A percentile compares a stretch with the other conserved stretches of the same genome.
These are phyloP conservation scores for Sycophila texana DNA, from an alignment of 2,888 invertebrate genomes.

Conservation along the genomic window DNA sequence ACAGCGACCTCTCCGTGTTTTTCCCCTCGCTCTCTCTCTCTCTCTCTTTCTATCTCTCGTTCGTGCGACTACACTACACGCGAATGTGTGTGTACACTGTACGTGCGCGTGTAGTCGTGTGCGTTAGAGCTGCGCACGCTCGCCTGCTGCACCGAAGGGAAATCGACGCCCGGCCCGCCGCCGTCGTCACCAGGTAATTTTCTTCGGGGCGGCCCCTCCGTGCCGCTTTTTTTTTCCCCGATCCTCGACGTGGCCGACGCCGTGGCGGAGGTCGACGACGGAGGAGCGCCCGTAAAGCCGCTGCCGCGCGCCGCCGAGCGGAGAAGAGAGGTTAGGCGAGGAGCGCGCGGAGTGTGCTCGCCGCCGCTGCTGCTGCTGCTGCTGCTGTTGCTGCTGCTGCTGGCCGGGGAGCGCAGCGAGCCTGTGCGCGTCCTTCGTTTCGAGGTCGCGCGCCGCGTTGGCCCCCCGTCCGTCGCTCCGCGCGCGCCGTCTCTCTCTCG, in stretches of 20 bases:
- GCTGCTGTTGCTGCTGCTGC: neutral
- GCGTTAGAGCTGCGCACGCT: neutral
- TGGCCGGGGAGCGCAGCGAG: neutral
- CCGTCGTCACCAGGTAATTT: slow-evolving; percentile 2
- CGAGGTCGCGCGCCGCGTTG: slow-evolving; percentile 26
- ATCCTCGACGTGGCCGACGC: slow-evolving; percentile 3
- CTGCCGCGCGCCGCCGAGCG: neutral
- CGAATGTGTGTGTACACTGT: slow-evolving; percentile 31
- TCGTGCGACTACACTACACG: neutral
- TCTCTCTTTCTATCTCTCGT: neutral
- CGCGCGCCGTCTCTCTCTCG: no score
- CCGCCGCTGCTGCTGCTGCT: neutral
- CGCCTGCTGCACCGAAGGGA: no score
- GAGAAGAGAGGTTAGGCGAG: neutral
- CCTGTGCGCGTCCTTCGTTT: slow-evolving; percentile 34
- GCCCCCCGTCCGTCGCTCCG: no score
- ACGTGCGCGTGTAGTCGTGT: neutral
- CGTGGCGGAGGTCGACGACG: neutral
- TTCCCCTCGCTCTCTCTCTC: slow-evolving; percentile 2
- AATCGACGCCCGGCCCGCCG: neutral
- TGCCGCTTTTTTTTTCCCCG: neutral
- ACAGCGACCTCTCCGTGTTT: neutral
- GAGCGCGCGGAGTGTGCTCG: neutral
- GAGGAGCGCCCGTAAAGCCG: neutral
- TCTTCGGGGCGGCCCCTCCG: neutral